Base-by-base conservation (phyloP, 2,888 invertebrate genomes). In the Dione vanillae region DNA sequence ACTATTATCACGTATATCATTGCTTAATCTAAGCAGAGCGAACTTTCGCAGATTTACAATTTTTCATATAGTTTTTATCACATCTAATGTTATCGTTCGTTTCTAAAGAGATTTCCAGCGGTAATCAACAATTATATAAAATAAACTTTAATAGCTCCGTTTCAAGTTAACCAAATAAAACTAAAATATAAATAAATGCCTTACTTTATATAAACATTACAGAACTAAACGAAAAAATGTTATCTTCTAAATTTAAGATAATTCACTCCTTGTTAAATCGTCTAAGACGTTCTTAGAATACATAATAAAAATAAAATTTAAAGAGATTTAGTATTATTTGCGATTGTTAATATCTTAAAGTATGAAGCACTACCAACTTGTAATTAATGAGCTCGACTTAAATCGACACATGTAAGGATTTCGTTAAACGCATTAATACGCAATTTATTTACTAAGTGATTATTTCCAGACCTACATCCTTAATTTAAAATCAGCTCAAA, bases 401-500 rank as follows among this genome's bases (percentile, higher is more conserved):
- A 27, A 43, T 45, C n/a, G 6, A 45, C 45, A n/a, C 3, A 14
- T n/a, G 14, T 45, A 14, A 14, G 14, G 0, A 54, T 35, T 54
- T 54, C 3, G 27, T n/a, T 35, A n/a, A 56, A n/a, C n/a, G 37
- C n/a, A 11, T 16, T 1, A 49, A 49, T 35, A 54, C 2, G 9
- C 16, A 16, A 40, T 56, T 16, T 19, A 16, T 11, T 56, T 56
- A 37, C n/a, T 16, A 5, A 56, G 16, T 12, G 56, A 11, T 11
- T 35, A 14, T 11, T 40, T 16, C 12, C n/a, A 37, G 8, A 40
- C 49, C 11, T 19, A 49, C 37, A 56, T 43, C 43, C 43, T 59
- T 45, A n/a, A 61, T 61, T 61, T 35, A 43, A 61, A 61, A 61
- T 12, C 61, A n/a, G 43, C 45, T 45, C 45, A 61, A 61, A 27